Base-by-base conservation (phyloP, 2,888 invertebrate species). In the Acanthopleura granulata region DNA sequence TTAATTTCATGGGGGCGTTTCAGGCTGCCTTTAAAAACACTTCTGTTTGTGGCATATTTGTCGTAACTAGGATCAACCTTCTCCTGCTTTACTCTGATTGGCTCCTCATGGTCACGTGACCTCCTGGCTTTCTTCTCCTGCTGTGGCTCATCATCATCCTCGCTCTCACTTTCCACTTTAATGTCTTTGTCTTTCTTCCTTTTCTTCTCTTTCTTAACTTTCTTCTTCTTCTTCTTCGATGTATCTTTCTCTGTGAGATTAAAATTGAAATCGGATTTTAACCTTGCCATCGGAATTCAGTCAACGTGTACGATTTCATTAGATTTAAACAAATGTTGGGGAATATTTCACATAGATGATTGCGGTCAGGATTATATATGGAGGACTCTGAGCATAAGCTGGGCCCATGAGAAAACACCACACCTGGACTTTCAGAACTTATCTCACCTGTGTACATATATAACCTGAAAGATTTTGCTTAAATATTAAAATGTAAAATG, bases 121-220 rank as follows among this genome's bases (percentile, higher is more conserved):
- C 40, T 6, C 22, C 18, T 49, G 29, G 27, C n/a, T 57, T 40
- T 27, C 12, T 40, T 62, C 6, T 30, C 75, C 11, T 75, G 73
- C 27, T 40, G 29, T 27, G 29, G 73, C 12, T 74, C 74, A 29
- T 51, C 66, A 29, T 77, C 74, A 27, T 66, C 73, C 15, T 73
- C 74, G 27, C 73, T 70, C n/a, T 69, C 61, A 72, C 73, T 78
- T 49, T 72, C 72, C 40, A 77, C 77, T 75, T 71, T 73, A 11
- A 80, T 76, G 29, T 72, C 78, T 29, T 77, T 79, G 18, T 75
- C 18, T 72, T 75, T 77, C 66, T 77, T 77, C 57, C 78, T 76
- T 74, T 80, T 82, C 73, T 83, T 83, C 71, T 85, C 85, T 77
- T 84, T 84, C 77, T 84, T 86, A 75, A 84, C 81, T 78, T 85